Conservation (phyloP, 1,140 invertebrate species). For the Bathynomus jamesi region DNA sequence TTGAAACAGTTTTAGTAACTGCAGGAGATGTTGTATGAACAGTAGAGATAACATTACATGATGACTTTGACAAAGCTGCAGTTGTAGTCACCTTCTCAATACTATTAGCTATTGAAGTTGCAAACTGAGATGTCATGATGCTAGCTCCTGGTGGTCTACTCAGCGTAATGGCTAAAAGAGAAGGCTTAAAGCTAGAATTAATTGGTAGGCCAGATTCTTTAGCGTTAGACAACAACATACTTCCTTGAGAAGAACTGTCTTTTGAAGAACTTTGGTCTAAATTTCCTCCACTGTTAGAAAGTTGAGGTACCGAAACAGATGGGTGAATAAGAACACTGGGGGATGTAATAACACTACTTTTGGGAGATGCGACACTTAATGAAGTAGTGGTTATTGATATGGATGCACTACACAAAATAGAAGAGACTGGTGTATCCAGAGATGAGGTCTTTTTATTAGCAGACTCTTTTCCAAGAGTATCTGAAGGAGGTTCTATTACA, state of each 20-base stretch:
- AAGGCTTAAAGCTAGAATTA: neutral
- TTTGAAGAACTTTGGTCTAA: neutral
- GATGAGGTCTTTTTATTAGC: neutral
- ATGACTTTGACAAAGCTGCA: neutral
- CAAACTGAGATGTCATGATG: neutral
- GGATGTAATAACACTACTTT: neutral
- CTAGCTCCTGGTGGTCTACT: neutral
- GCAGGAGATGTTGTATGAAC: neutral
- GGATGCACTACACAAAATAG: neutral
- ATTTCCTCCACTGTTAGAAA: neutral
- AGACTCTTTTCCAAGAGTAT: neutral
- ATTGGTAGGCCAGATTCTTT: neutral
- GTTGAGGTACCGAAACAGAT: neutral
- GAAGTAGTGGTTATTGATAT: neutral
- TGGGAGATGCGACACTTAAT: neutral
- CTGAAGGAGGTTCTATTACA: neutral
- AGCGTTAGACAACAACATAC: neutral
- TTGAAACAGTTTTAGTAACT: neutral
- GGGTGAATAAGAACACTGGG: slow-evolving; percentile 4
- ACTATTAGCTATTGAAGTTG: slow-evolving; percentile 1
- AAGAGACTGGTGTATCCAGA: neutral
- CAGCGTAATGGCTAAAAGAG: neutral
- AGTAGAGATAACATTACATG: neutral
- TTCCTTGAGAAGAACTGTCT: neutral
- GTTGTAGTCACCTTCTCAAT: neutral